Percentiles rank a stretch among this genome's conserved stretches.
Evolutionary conservation across 2,888 invertebrate genomes (phyloP).

Genomic region (Tinea semifulvella): DNA sequence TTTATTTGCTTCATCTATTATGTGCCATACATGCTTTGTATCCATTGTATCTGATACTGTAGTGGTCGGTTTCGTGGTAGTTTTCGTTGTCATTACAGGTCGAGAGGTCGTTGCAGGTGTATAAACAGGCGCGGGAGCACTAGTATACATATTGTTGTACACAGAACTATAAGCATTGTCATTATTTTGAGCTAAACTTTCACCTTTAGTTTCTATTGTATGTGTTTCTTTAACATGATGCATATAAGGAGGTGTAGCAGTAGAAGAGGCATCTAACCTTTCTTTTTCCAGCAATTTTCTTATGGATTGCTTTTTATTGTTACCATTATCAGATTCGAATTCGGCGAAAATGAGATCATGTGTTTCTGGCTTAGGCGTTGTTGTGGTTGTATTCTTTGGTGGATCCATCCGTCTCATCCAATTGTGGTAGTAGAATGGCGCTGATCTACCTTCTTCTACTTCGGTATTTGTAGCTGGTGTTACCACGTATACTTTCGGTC

Average conservation of each 20-base stretch:
- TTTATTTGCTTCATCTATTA: conserved; percentile 51
- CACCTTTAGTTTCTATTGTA: not conserved
- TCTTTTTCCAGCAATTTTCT: conserved; percentile 50
- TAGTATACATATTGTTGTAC: conserved; percentile 40
- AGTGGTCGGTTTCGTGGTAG: conserved; percentile 32
- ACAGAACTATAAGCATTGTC: conserved; percentile 31
- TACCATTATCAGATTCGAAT: conserved; percentile 42
- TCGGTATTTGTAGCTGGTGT: conserved; percentile 41
- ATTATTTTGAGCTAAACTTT: not conserved
- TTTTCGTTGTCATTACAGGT: conserved; percentile 21
- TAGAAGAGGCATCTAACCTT: conserved; percentile 21
- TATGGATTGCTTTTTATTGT: conserved; percentile 42
- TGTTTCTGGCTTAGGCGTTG: conserved; percentile 32
- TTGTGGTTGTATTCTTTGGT: conserved; percentile 29
- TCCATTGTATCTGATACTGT: conserved; percentile 31
- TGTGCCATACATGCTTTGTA: conserved; percentile 55
- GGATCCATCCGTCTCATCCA: conserved; percentile 54
- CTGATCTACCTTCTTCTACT: conserved; percentile 37
- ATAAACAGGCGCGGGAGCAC: conserved; percentile 31
- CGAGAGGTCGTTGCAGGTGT: conserved; percentile 25
- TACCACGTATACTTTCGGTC: conserved; percentile 52
- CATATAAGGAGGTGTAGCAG: not conserved
- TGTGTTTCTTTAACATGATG: not conserved
- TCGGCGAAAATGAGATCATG: conserved; percentile 59
- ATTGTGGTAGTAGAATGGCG: conserved; percentile 54